Evolutionary conservation across 1,140 invertebrate species (phyloP).

Genomic region (Eriosoma lanigerum): DNA sequence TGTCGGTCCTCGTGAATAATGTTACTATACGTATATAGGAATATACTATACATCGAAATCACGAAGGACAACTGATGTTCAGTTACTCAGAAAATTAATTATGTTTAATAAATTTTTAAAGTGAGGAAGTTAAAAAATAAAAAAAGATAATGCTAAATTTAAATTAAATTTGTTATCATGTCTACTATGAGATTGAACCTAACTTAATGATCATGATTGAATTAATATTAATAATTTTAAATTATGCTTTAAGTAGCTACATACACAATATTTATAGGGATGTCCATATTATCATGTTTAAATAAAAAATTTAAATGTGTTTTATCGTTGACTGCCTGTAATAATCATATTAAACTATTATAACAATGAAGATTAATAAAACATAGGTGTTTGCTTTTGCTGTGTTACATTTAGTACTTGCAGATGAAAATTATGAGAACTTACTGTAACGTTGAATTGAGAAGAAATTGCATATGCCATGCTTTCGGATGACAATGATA

Average conservation of each 20-base stretch:
- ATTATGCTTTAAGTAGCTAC: neutral
- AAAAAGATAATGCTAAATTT: neutral
- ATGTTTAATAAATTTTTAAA: neutral
- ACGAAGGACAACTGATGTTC: neutral
- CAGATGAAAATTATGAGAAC: no score
- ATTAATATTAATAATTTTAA: neutral
- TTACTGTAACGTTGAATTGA: constrained; percentile 71
- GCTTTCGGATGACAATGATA: constrained; percentile 73
- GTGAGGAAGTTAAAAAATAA: neutral
- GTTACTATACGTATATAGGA: neutral
- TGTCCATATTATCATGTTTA: no score
- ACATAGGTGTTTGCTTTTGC: no score
- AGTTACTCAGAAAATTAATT: neutral
- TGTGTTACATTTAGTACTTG: no score
- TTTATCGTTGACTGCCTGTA: no score
- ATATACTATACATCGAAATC: neutral
- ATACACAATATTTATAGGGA: no score
- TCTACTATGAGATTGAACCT: neutral
- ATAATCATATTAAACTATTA: no score
- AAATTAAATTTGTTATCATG: neutral
- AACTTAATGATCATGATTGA: neutral
- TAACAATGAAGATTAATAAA: no score
- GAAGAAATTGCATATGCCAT: constrained; percentile 73
- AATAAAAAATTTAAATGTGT: no score
- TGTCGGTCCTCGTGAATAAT: no score